Evolutionary conservation across 2,888 invertebrate species (phyloP).

Genomic region (Drosophila antonietae): DNA sequence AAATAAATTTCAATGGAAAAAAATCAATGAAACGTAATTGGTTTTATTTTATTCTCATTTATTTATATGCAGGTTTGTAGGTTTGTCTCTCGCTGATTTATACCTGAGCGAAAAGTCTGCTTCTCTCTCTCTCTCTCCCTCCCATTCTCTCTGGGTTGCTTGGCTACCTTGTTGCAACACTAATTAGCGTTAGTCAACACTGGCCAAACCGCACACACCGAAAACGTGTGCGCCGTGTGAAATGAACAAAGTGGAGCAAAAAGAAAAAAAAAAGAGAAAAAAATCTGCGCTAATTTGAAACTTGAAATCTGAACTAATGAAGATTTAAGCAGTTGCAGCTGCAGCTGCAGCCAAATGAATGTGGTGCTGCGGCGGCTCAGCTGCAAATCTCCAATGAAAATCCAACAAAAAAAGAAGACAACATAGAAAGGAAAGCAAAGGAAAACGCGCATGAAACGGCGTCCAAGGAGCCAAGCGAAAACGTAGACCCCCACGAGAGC

Average conservation of each 20-base stretch:
- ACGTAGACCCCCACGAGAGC: conserved; percentile 24
- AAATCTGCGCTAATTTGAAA: conserved; percentile 57
- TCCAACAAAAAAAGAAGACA: conserved; percentile 5
- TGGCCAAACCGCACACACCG: conserved; percentile 40
- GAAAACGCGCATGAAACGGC: conserved; percentile 40
- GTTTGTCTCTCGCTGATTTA: conserved; percentile 1
- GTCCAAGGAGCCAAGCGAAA: conserved; percentile 31
- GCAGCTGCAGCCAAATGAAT: conserved; percentile 22
- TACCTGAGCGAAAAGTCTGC: not conserved
- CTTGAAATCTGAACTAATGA: conserved; percentile 67
- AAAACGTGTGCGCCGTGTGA: conserved; percentile 51
- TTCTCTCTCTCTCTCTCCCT: not conserved
- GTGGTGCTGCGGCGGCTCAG: conserved; percentile 26
- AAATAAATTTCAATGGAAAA: not conserved
- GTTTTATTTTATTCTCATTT: conserved; percentile 3
- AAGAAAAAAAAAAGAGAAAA: not conserved
- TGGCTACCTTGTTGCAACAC: conserved; percentile 4
- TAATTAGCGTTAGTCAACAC: conserved; percentile 56
- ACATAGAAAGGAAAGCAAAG: not conserved
- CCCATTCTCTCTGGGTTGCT: not conserved
- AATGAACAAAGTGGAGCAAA: conserved; percentile 21
- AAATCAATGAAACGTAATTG: conserved; percentile 18
- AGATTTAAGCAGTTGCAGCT: conserved; percentile 65
- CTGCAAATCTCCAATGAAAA: conserved; percentile 62
- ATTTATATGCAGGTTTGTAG: conserved; percentile 1